These are phyloP conservation scores for Phoxinus phoxinus DNA, from an alignment of 2,113 vertebrate species.

Conservation along the genomic window DNA sequence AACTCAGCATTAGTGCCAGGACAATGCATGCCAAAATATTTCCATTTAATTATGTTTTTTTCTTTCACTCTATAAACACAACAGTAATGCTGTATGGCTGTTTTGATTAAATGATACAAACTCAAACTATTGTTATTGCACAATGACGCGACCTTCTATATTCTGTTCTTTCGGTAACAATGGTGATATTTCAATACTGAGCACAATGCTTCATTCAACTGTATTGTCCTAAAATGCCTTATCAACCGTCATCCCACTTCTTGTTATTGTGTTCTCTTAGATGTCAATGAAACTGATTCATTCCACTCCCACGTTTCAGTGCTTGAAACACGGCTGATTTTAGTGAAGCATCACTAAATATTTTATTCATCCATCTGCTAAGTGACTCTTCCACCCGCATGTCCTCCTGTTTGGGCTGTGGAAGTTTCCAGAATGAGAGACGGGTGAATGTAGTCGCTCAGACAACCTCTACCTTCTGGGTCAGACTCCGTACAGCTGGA, in stretches of 20 bases:
- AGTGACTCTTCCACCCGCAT: not conserved
- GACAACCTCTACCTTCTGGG: constrained; percentile 79
- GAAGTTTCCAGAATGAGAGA: constrained; percentile 63
- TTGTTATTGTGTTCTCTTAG: not conserved
- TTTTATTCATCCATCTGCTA: constrained; percentile 5
- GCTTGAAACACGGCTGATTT: constrained; percentile 17
- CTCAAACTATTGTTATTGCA: constrained; percentile 14
- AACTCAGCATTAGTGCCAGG: constrained; percentile 35
- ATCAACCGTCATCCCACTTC: constrained; percentile 18
- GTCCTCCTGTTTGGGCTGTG: not conserved
- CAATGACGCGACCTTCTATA: constrained; percentile 8
- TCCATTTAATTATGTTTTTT: constrained; percentile 50
- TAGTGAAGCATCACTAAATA: constrained; percentile 6
- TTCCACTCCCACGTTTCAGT: constrained; percentile 10
- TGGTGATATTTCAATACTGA: constrained; percentile 1
- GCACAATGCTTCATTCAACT: not conserved
- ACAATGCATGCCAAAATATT: constrained; percentile 21
- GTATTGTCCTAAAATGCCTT: not conserved
- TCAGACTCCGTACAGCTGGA: constrained; percentile 77
- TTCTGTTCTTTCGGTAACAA: not conserved
- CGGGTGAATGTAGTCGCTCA: constrained; percentile 79
- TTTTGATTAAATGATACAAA: constrained; percentile 51
- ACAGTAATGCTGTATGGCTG: constrained; percentile 45
- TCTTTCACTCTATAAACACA: constrained; percentile 39
- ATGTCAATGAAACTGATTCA: constrained; percentile 19